phyloP scores from a whole-genome alignment of 1,140 invertebrate species.

The Tetramorium alpestre region DNA sequence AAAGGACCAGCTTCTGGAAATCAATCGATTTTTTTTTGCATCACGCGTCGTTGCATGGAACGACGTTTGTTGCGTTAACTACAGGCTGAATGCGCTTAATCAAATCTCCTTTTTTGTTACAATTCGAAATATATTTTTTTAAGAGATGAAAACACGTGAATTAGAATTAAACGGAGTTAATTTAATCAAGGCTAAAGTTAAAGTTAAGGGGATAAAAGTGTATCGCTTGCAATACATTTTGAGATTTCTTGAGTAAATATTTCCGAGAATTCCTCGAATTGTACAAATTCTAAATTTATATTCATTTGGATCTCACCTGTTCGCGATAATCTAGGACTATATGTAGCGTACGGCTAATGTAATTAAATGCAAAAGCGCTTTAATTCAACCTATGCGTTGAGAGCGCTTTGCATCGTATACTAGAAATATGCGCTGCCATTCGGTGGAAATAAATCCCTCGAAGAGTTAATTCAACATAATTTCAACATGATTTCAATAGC shows the following conservation, averaged over 20 bases:
- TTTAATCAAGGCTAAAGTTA: conserved; percentile 4
- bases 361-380: conserved; percentile 23
- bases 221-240: conserved; percentile 9
- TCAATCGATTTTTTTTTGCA: conserved; percentile 49
- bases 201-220: conserved; percentile 5
- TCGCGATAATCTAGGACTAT: conserved; percentile 7
- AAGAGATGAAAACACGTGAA: not conserved
- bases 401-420: not conserved
- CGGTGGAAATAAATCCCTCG: not conserved
- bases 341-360: not conserved
- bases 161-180: conserved; percentile 8
- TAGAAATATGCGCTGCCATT: not conserved
- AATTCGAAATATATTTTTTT: not conserved
- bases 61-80: conserved; percentile 12
- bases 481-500: not conserved
- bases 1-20: conserved; percentile 39
- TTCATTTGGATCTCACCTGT: conserved; percentile 15
- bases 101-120: conserved; percentile 13
- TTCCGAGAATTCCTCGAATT: not conserved
- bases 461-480: conserved; percentile 1
- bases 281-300: conserved; percentile 3
- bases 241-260: not conserved
- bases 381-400: conserved; percentile 22
- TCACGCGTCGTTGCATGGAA: not conserved
- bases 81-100: conserved; percentile 8